Percentiles rank a stretch among this genome's conserved stretches.
Conservation (phyloP, 2,888 invertebrate species). For the Lagria hirta region DNA sequence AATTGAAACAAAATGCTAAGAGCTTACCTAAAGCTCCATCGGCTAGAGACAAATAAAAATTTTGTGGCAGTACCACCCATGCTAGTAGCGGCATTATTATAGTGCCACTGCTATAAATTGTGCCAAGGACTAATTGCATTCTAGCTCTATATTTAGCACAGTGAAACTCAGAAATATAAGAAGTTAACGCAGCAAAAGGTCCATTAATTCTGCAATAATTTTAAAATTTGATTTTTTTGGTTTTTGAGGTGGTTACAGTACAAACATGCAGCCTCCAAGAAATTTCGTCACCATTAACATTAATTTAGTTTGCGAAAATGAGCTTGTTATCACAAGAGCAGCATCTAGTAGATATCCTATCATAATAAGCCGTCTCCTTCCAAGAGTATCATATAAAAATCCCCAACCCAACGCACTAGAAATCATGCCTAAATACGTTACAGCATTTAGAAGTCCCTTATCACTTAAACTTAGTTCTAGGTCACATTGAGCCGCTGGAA, state of each 20-base stretch:
- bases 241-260: slow-evolving; percentile 9
- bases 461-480: slow-evolving; percentile 66
- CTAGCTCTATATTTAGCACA: slow-evolving; percentile 62
- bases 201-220: slow-evolving; percentile 59
- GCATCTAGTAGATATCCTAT: slow-evolving; percentile 66
- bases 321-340: slow-evolving; percentile 63
- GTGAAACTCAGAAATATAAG: slow-evolving; percentile 73
- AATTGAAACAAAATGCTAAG: background rate
- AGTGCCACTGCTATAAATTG: slow-evolving; percentile 64
- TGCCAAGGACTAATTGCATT: slow-evolving; percentile 63
- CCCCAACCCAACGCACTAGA: slow-evolving; percentile 76
- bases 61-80: slow-evolving; percentile 67
- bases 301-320: slow-evolving; percentile 65
- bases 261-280: slow-evolving; percentile 43
- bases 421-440: slow-evolving; percentile 65
- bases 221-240: background rate
- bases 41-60: slow-evolving; percentile 53
- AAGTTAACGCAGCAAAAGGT: slow-evolving; percentile 68
- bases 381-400: slow-evolving; percentile 71
- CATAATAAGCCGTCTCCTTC: slow-evolving; percentile 66
- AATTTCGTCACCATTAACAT: slow-evolving; percentile 70
- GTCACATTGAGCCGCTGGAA: slow-evolving; percentile 75
- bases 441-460: slow-evolving; percentile 41
- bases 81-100: slow-evolving; percentile 68
- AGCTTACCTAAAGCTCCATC: slow-evolving; percentile 1